phyloP scores from a whole-genome alignment of 2,888 invertebrate species.

The Argynnis bischoffii region DNA sequence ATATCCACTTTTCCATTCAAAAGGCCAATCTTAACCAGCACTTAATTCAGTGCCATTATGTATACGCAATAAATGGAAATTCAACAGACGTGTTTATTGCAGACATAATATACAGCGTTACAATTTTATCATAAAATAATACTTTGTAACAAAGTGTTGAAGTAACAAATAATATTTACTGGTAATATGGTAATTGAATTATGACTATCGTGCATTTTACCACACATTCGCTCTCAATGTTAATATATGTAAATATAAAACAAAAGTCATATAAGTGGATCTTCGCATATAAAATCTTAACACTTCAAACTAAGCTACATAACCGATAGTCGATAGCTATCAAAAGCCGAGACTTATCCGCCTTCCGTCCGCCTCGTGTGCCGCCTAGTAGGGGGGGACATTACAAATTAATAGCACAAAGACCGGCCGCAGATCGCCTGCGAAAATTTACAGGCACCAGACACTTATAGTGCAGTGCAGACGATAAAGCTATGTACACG shows the following conservation, averaged over 20 bases:
- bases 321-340: constrained; percentile 37
- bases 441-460: constrained; percentile 79
- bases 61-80: constrained; percentile 13
- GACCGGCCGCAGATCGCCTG: constrained; percentile 79
- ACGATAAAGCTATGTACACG: constrained; percentile 57
- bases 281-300: constrained; percentile 20
- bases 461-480: constrained; percentile 67
- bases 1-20: constrained; percentile 8
- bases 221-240: not conserved
- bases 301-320: constrained; percentile 27
- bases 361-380: constrained; percentile 50
- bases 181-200: not conserved
- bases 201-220: not conserved
- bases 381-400: constrained; percentile 62
- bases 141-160: not conserved
- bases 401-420: constrained; percentile 83
- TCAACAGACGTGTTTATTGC: constrained; percentile 13
- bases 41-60: not conserved
- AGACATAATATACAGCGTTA: constrained; percentile 14
- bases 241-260: not conserved
- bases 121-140: not conserved
- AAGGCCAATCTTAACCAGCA: not conserved
- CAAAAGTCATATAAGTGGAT: not conserved
- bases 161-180: constrained; percentile 4
- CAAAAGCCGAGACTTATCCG: constrained; percentile 52